A percentile compares a stretch with the other conserved stretches of the same genome.
phyloP scores from a whole-genome alignment of 2,797 vertebrate genomes.

The Ispidina lecontei region DNA sequence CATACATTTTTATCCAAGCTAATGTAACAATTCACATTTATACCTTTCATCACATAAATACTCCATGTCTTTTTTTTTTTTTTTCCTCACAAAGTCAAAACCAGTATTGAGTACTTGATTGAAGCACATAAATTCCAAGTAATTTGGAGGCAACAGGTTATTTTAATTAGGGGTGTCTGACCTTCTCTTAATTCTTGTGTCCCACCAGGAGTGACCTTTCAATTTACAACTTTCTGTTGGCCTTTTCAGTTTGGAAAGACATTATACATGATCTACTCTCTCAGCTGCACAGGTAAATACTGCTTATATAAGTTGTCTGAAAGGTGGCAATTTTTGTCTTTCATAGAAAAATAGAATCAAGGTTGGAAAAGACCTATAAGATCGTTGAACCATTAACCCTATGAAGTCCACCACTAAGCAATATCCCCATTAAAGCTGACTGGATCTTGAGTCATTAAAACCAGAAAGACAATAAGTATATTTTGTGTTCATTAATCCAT shows the following conservation, averaged over 20 bases:
- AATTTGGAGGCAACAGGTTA: conserved; percentile 21
- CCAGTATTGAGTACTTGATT: neutral
- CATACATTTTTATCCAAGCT: neutral
- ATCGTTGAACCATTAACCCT: too few relatives aligned
- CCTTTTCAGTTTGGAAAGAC: conserved; percentile 64
- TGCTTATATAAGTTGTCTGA: conserved; percentile 23
- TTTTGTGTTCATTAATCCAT: neutral
- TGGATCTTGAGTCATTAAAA: neutral
- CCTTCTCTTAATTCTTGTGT: conserved; percentile 45
- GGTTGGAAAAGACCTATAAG: too few relatives aligned
- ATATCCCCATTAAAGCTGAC: neutral
- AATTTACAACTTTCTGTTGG: conserved; percentile 66
- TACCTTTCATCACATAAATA: neutral
- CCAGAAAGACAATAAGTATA: neutral
- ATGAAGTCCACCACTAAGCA: too few relatives aligned
- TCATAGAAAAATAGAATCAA: too few relatives aligned
- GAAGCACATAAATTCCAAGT: neutral
- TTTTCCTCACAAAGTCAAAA: neutral
- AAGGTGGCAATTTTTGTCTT: conserved; percentile 6
- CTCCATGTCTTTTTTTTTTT: neutral
- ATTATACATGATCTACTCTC: conserved; percentile 53
- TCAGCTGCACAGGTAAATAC: conserved; percentile 23
- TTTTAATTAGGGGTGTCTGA: conserved; percentile 58
- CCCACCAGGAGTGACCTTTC: conserved; percentile 63
- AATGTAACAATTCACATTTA: neutral